These are phyloP conservation scores for Entomobrya proxima DNA, from an alignment of 2,888 invertebrate genomes.

Conservation along the genomic window DNA sequence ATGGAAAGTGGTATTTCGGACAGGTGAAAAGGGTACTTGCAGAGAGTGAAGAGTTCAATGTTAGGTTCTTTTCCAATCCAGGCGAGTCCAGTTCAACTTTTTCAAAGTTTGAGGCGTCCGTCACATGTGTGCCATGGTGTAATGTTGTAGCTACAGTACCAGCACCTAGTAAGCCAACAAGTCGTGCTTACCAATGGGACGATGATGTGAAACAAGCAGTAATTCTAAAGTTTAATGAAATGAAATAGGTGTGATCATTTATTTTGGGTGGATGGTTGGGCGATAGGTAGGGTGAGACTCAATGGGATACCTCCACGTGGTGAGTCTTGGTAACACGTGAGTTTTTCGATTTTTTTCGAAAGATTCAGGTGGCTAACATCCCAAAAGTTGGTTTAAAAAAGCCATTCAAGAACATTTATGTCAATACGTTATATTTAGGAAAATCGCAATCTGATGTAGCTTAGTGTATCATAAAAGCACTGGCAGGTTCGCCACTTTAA, in stretches of 20 bases:
- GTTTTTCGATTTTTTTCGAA: not conserved
- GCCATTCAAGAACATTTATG: too few species aligned
- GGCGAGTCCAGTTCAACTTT: not conserved
- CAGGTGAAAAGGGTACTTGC: not conserved
- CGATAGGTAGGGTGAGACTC: not conserved
- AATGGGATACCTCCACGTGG: not conserved
- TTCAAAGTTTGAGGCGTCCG: not conserved
- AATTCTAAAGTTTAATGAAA: not conserved
- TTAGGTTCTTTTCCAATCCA: not conserved
- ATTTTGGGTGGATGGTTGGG: not conserved
- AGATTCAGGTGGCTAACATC: not conserved
- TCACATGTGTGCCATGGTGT: not conserved
- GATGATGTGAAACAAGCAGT: not conserved
- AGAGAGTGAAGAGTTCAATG: not conserved
- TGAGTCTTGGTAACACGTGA: not conserved
- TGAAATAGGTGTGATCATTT: not conserved
- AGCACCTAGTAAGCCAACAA: too few species aligned
- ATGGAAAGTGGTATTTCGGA: constrained; percentile 1
- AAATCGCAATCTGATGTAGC: too few species aligned
- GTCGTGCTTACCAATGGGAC: too few species aligned
- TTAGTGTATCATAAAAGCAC: too few species aligned
- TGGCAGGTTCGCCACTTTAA: too few species aligned
- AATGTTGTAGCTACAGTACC: too few species aligned
- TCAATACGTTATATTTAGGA: too few species aligned
- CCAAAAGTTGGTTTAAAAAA: too few species aligned